These are phyloP conservation scores for Agonopterix heracliana DNA, from an alignment of 2,888 invertebrate species.

Conservation along the genomic window DNA sequence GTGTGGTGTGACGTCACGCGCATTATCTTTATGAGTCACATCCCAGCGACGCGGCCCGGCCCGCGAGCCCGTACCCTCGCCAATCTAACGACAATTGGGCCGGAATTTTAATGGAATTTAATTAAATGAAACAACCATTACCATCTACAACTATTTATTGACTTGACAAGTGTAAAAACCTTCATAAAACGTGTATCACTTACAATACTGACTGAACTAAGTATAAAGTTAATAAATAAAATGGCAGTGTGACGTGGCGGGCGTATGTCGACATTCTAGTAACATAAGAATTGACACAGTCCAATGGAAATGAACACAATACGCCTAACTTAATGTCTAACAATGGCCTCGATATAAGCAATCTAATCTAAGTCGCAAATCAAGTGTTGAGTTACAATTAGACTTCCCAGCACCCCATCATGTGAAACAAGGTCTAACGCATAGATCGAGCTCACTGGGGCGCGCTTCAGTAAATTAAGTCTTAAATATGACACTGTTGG, in stretches of 20 bases:
- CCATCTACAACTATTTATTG: constrained; percentile 69
- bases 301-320: constrained; percentile 68
- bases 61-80: constrained; percentile 30
- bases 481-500: constrained; percentile 25
- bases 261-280: constrained; percentile 79
- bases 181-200: constrained; percentile 57
- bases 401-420: constrained; percentile 37
- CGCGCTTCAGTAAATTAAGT: constrained; percentile 31
- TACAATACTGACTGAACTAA: constrained; percentile 17
- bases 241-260: constrained; percentile 68
- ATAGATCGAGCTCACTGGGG: constrained; percentile 67
- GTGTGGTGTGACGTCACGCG: constrained; percentile 4
- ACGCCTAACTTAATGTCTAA: constrained; percentile 26
- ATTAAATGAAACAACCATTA: constrained; percentile 69
- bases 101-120: constrained; percentile 67
- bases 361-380: constrained; percentile 55
- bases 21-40: constrained; percentile 39
- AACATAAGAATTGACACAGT: constrained; percentile 81
- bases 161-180: constrained; percentile 57
- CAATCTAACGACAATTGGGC: constrained; percentile 56
- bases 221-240: constrained; percentile 23
- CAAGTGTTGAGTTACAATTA: constrained; percentile 47
- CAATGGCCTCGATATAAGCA: constrained; percentile 41
- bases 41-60: constrained; percentile 16
- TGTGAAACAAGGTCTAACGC: constrained; percentile 65